phyloP scores from a whole-genome alignment of 2,888 invertebrate genomes.

The Blastobasis adustella region DNA sequence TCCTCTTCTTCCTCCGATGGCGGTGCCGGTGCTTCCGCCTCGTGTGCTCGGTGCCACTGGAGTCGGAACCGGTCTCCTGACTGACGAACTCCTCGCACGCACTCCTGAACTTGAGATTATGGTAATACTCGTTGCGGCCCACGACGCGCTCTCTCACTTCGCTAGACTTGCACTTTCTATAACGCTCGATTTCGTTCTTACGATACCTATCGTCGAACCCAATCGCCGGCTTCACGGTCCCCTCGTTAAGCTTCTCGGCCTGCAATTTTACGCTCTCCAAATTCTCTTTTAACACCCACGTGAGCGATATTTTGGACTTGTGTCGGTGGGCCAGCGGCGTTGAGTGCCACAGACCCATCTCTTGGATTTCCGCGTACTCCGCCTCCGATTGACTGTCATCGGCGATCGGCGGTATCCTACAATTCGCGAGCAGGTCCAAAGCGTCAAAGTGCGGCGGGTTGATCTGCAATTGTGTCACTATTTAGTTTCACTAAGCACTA shows the following conservation, averaged over 20 bases:
- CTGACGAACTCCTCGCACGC: conserved; percentile 59
- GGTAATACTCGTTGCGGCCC: conserved; percentile 63
- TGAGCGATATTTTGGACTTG: conserved; percentile 81
- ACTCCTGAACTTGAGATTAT: conserved; percentile 60
- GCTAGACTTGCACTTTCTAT: conserved; percentile 41
- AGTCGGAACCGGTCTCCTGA: conserved; percentile 47
- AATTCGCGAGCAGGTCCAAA: conserved; percentile 57
- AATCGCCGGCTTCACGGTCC: not conserved
- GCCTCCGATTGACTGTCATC: conserved; percentile 36
- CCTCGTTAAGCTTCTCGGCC: conserved; percentile 20
- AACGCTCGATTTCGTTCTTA: conserved; percentile 37
- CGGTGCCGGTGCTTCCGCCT: conserved; percentile 64
- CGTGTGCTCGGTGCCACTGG: conserved; percentile 53
- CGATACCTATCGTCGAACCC: not conserved
- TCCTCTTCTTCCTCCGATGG: conserved; percentile 57
- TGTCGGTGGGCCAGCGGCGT: conserved; percentile 59
- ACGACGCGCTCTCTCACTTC: conserved; percentile 45
- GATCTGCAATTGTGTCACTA: conserved; percentile 27
- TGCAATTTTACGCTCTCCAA: conserved; percentile 55
- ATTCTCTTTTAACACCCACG: conserved; percentile 83
- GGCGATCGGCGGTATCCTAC: conserved; percentile 35
- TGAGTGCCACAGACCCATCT: conserved; percentile 70
- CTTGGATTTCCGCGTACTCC: conserved; percentile 59
- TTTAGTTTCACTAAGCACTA: not conserved
- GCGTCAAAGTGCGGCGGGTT: conserved; percentile 44